Base-by-base conservation (phyloP, 1,140 invertebrate genomes). In the Ooceraea biroi region DNA sequence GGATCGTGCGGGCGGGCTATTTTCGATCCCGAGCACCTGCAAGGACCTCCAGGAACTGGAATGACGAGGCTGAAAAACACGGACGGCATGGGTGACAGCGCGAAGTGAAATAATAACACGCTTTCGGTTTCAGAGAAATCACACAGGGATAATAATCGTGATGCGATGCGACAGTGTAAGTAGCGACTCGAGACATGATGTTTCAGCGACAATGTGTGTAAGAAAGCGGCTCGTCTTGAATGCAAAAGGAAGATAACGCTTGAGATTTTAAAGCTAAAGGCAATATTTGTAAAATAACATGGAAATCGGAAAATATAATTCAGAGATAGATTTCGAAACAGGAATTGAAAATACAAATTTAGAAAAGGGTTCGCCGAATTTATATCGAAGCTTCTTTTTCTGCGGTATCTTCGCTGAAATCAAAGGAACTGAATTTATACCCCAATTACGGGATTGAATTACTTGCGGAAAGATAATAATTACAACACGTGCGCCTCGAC, bases 1-100 rank as follows among this genome's bases (percentile, higher is more conserved):
- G 50, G 30, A 36, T 5, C 36, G 11, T 36, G 14, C 52, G n/a
- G n/a, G 3, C 19, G 19, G 8, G 19, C 14, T 58, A 65, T 80
- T 80, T 69, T 69, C 25, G 63, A 69, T 46, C 17, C n/a, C 50
- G n/a, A 44, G 22, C 65, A 71, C 76, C 50, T 80, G 76, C 65
- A 11, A 46, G 65, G 25, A 55, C 19, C 1, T 44, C 25, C 48
- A 7, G 22, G n/a, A 27, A 19, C 36, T 36, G 25, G 65, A 58
- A 65, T 57, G 50, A n/a, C 50, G 36, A 19, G 27, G 30, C 30
- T 44, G 5, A 36, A 17, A 69, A 48, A 78, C 22, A 50, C 14
- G 22, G 1, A 14, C 19, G 25, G 44, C 44, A 58, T 36, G 46
- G 50, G 50, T 36, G 73, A 77, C 25, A 77, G 46, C 50, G 74